phyloP scores from a whole-genome alignment of 2,113 vertebrate genomes.

The Myocastor coypus region DNA sequence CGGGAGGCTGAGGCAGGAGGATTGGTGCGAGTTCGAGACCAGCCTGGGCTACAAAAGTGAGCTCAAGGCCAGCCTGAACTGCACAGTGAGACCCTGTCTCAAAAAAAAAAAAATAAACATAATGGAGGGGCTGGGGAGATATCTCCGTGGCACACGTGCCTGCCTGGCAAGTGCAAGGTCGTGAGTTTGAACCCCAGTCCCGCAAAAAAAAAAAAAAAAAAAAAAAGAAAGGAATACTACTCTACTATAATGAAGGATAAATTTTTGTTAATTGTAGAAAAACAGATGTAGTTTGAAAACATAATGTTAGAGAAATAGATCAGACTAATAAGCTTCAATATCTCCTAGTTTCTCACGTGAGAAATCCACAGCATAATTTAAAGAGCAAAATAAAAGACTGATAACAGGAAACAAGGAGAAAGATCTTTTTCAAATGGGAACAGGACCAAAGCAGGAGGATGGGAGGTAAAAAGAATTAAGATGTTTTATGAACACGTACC shows the following conservation, averaged over 20 bases:
- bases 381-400: background rate
- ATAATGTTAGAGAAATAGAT: background rate
- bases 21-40: no score
- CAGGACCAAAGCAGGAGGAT: background rate
- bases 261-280: background rate
- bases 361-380: background rate
- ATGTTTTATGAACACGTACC: background rate
- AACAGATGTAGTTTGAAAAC: background rate
- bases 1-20: no score
- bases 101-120: no score
- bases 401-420: background rate
- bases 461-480: background rate
- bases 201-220: no score
- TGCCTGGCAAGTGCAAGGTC: no score
- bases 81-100: no score
- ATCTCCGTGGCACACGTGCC: no score
- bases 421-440: background rate
- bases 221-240: no score
- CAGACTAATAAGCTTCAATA: background rate
- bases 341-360: background rate
- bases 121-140: no score
- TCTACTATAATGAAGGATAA: background rate
- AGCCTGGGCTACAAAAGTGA: no score
- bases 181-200: no score
- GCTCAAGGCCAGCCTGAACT: no score